A percentile compares a stretch with the other conserved stretches of the same genome.
Conservation (phyloP, 2,888 invertebrate species). For the Tyria jacobaeae region DNA sequence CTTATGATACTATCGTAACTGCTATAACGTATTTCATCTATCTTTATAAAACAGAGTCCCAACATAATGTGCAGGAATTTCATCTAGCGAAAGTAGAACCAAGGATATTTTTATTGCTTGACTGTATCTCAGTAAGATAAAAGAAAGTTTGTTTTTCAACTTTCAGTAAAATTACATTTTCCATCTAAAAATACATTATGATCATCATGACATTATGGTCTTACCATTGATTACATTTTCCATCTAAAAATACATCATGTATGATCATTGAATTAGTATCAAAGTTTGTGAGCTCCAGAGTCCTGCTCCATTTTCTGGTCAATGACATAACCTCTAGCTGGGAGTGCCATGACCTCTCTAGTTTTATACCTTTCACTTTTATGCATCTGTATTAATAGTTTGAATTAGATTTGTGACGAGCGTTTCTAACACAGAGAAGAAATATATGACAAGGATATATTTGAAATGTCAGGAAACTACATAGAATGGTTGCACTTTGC, state of each 20-base stretch:
- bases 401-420: neutral
- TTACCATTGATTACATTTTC: neutral
- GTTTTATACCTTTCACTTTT: conserved; percentile 17
- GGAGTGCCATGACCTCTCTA: conserved; percentile 17
- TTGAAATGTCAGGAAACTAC: neutral
- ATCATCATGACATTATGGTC: too few species aligned
- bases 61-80: neutral
- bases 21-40: too few species aligned
- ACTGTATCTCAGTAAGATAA: neutral
- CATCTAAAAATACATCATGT: neutral
- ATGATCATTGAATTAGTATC: neutral
- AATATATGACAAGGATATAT: neutral
- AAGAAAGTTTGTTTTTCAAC: neutral
- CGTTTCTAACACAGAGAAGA: neutral
- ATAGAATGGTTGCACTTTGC: too few species aligned
- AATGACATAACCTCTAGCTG: conserved; percentile 21
- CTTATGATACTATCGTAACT: too few species aligned
- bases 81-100: neutral
- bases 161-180: neutral
- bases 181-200: neutral
- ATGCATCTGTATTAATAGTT: conserved; percentile 15
- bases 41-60: too few species aligned
- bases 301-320: conserved; percentile 25
- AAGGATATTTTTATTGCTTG: neutral
- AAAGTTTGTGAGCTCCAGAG: conserved; percentile 4